Base-by-base conservation (phyloP, 2,113 vertebrate species). In the Esox niger region DNA sequence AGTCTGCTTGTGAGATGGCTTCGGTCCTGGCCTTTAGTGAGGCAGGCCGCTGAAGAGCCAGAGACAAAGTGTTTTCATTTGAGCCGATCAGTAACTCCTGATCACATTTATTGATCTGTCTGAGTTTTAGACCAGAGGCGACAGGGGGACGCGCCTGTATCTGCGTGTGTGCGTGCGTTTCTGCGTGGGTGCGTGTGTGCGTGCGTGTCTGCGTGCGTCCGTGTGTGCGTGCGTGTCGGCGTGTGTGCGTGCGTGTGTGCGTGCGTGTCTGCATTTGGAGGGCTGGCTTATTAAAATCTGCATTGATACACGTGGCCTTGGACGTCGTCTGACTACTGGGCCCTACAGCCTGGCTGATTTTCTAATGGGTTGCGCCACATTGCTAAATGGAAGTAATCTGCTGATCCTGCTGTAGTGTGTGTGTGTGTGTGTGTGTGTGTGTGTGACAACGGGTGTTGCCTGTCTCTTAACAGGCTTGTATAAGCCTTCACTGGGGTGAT, bases 41-140 rank as follows among this genome's bases (percentile, higher is more conserved):
- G 86, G 79, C 77, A 77, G 70, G 64, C 64, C 61, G 76, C 74
- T 13, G 49, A 59, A 76, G 69, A 76, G 78, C 77, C 4, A 62
- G 80, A 89, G 90, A 92, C 88, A 84, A 90, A 92, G 87, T 82
- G 82, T 86, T 89, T 90, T 87, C 90, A 91, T 91, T 87, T 77
- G 83, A 79, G 13, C 43, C 64, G 83, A 86, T 85, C 85, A 90
- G 84, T 85, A 88, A 89, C 84, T 78, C 85, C 86, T 88, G 88
- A 90, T 88, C 88, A 84, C 84, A 88, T 78, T 60, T 87, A 91
- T 91, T 84, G 88, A 91, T 90, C 88, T 71, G 83, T 75, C 79
- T 80, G 83, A 78, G 67, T 79, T 70, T 33, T 71, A 80, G 83
- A 83, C 86, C 81, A 71, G 49, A 31, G 88, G 87, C 86, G 79